Percentiles rank a stretch among this genome's conserved stretches.
phyloP scores from a whole-genome alignment of 2,113 vertebrate species.

The Sapajus apella region DNA sequence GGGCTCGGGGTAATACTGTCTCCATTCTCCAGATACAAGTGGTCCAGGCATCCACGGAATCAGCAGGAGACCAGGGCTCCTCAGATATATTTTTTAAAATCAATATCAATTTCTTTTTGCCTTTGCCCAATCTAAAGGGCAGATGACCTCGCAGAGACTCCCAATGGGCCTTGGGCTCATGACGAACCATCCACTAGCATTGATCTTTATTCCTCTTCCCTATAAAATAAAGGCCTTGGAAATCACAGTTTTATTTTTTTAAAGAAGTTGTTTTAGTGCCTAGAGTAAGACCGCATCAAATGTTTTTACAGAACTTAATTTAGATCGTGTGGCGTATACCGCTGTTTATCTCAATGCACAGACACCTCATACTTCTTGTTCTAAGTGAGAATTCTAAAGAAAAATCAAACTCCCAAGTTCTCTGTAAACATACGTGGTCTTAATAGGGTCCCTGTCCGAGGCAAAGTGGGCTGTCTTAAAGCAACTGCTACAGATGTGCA shows the following conservation, averaged over 20 bases:
- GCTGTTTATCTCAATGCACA: neutral
- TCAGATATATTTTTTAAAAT: neutral
- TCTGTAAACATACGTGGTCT: neutral
- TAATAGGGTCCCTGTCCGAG: neutral
- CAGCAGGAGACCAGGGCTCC: neutral
- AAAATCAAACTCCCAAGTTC: neutral
- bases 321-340: neutral
- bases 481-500: neutral
- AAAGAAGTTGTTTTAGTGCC: slow-evolving; percentile 52
- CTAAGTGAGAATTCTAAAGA: neutral
- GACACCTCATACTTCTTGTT: neutral
- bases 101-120: neutral
- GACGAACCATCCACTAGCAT: neutral
- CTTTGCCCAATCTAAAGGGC: neutral
- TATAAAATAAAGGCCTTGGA: slow-evolving; percentile 56
- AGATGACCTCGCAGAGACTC: neutral
- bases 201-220: neutral
- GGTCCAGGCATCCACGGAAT: neutral
- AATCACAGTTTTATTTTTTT: slow-evolving; percentile 56
- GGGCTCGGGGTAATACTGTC: neutral
- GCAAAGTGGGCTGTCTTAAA: neutral
- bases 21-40: neutral
- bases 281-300: neutral
- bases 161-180: neutral
- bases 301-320: neutral